A percentile compares a stretch with the other conserved stretches of the same genome.
Evolutionary conservation across 2,888 invertebrate species (phyloP).

Genomic region (Luffia ferchaultella): DNA sequence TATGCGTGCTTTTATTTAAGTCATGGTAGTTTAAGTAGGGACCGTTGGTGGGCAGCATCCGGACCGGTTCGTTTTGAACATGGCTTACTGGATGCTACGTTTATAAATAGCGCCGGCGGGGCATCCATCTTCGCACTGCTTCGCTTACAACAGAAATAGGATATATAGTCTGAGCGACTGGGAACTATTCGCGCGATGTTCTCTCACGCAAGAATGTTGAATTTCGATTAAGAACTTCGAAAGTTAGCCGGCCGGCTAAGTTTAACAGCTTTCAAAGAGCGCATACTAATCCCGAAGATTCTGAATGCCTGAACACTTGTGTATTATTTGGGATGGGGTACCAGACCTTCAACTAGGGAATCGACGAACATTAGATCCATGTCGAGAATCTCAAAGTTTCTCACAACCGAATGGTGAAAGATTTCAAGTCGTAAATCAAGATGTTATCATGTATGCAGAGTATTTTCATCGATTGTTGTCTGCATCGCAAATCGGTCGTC

Average conservation of each 20-base stretch:
- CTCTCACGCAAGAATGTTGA: background rate
- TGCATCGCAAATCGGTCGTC: background rate
- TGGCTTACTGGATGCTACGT: constrained; percentile 56
- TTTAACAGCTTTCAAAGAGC: background rate
- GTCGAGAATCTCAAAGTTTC: too few species aligned
- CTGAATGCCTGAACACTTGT: too few species aligned
- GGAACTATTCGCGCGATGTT: background rate
- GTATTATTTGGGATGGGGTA: too few species aligned
- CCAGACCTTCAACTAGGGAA: too few species aligned
- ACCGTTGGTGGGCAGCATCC: constrained; percentile 3
- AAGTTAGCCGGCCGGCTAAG: background rate
- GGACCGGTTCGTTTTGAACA: constrained; percentile 51
- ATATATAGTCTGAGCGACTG: background rate
- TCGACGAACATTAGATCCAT: too few species aligned
- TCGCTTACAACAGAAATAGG: background rate
- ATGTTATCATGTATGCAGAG: background rate
- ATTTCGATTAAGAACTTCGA: background rate
- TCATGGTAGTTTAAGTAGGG: background rate
- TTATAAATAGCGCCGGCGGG: constrained; percentile 56
- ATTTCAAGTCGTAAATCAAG: too few species aligned
- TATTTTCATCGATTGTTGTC: background rate
- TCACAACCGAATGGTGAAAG: too few species aligned
- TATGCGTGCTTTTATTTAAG: background rate
- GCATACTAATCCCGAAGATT: too few species aligned
- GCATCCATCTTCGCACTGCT: constrained; percentile 40